phyloP scores from a whole-genome alignment of 2,888 invertebrate genomes.

The Epiblema foenella region DNA sequence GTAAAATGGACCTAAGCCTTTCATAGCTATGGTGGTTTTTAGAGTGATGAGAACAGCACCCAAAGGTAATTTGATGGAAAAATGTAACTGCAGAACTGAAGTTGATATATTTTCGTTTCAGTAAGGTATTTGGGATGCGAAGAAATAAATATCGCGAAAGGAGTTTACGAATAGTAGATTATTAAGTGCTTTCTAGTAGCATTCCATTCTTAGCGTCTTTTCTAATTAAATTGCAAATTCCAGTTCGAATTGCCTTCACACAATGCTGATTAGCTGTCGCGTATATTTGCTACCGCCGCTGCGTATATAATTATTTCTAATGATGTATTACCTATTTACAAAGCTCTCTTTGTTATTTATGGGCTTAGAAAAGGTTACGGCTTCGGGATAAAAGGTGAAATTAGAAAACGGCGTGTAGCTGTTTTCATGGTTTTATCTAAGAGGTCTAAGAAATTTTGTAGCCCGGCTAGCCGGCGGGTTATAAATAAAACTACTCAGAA shows the following conservation, averaged over 20 bases:
- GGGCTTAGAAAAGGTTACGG: neutral
- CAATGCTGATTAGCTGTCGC: constrained; percentile 32
- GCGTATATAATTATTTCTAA: constrained; percentile 22
- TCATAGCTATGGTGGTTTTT: neutral
- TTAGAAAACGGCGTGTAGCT: neutral
- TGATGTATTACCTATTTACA: constrained; percentile 26
- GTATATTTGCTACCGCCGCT: constrained; percentile 20
- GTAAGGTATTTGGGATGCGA: constrained; percentile 53
- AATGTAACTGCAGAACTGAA: constrained; percentile 61
- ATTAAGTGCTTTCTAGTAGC: constrained; percentile 20
- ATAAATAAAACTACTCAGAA: too few relatives aligned
- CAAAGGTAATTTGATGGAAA: constrained; percentile 55
- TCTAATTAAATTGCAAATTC: constrained; percentile 15
- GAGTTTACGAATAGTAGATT: constrained; percentile 25
- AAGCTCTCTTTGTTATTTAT: constrained; percentile 33
- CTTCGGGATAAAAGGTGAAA: neutral
- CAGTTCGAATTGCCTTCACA: constrained; percentile 21
- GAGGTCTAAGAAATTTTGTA: too few relatives aligned
- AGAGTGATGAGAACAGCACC: neutral
- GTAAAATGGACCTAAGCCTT: neutral
- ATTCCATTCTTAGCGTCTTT: constrained; percentile 22
- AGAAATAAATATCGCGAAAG: constrained; percentile 49
- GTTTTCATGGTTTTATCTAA: neutral
- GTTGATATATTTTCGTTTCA: constrained; percentile 65
- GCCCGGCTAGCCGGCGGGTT: too few relatives aligned